Evolutionary conservation across 2,797 vertebrate genomes (phyloP).

Genomic region (Paedocypris micromegethes): DNA sequence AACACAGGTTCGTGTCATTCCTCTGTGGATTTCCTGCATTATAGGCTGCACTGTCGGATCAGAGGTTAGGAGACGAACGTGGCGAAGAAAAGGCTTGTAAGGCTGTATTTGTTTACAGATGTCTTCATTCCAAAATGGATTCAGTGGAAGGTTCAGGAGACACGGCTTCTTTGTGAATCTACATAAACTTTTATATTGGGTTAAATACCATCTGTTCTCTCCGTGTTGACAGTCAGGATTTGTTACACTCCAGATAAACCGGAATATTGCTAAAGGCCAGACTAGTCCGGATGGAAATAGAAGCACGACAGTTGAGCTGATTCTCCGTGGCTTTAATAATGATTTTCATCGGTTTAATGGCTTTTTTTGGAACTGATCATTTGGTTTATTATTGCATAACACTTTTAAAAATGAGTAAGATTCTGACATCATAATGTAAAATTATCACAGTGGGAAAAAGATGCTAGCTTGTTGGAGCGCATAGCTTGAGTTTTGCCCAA

Average conservation of each 20-base stretch:
- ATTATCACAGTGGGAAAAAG: too few relatives aligned
- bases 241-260: constrained; percentile 50
- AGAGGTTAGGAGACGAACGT: constrained; percentile 15
- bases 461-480: too few relatives aligned
- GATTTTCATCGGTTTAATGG: constrained; percentile 21
- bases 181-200: constrained; percentile 39
- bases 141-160: constrained; percentile 21
- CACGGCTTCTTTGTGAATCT: constrained; percentile 37
- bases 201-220: constrained; percentile 52
- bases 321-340: constrained; percentile 1
- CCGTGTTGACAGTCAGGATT: constrained; percentile 42
- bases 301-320: constrained; percentile 25
- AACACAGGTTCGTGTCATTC: constrained; percentile 84
- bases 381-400: too few relatives aligned
- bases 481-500: too few relatives aligned
- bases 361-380: constrained; percentile 3
- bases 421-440: too few relatives aligned
- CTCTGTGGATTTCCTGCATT: not conserved
- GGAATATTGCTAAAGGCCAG: constrained; percentile 43
- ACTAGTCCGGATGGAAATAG: constrained; percentile 38
- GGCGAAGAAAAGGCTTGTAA: not conserved
- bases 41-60: constrained; percentile 31
- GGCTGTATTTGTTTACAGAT: not conserved
- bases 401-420: too few relatives aligned
- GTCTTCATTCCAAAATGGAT: constrained; percentile 6